phyloP scores from a whole-genome alignment of 1,140 invertebrate genomes.

The Drosophila pallidifrons region DNA sequence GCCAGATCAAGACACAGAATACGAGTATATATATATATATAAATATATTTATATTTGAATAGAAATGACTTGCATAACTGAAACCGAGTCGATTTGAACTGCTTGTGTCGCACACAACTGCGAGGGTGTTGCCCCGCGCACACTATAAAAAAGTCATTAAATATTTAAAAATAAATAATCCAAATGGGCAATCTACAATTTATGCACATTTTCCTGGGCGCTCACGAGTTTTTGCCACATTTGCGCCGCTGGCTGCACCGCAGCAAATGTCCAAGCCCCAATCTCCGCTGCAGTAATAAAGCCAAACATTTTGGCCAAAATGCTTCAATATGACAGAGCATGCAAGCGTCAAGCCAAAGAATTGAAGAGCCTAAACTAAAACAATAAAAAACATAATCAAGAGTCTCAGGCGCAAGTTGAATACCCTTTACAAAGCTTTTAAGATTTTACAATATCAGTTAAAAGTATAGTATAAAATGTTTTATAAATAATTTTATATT shows the following conservation, averaged over 20 bases:
- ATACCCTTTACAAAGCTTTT: slow-evolving; percentile 8
- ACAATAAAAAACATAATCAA: not conserved
- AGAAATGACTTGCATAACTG: slow-evolving; percentile 68
- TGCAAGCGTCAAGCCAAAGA: slow-evolving; percentile 25
- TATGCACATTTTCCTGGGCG: slow-evolving; percentile 56
- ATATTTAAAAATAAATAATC: slow-evolving; percentile 79
- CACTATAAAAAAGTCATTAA: slow-evolving; percentile 73
- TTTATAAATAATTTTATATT: not conserved
- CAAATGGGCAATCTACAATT: slow-evolving; percentile 58
- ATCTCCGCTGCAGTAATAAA: not conserved
- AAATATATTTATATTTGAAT: slow-evolving; percentile 43
- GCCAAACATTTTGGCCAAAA: slow-evolving; percentile 23
- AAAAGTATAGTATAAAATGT: not conserved
- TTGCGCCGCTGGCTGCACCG: slow-evolving; percentile 38
- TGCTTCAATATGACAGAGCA: slow-evolving; percentile 61
- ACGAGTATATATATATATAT: slow-evolving; percentile 22
- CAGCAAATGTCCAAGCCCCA: slow-evolving; percentile 11
- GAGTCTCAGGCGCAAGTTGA: not conserved
- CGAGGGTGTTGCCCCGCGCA: slow-evolving; percentile 68
- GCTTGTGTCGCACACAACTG: slow-evolving; percentile 39
- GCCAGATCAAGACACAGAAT: slow-evolving; percentile 43
- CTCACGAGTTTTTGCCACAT: slow-evolving; percentile 71
- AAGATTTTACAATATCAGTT: not conserved
- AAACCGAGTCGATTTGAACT: slow-evolving; percentile 16
- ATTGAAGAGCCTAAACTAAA: slow-evolving; percentile 25